Evolutionary conservation across 2,113 vertebrate genomes (phyloP).

Genomic region (Gallinago media): DNA sequence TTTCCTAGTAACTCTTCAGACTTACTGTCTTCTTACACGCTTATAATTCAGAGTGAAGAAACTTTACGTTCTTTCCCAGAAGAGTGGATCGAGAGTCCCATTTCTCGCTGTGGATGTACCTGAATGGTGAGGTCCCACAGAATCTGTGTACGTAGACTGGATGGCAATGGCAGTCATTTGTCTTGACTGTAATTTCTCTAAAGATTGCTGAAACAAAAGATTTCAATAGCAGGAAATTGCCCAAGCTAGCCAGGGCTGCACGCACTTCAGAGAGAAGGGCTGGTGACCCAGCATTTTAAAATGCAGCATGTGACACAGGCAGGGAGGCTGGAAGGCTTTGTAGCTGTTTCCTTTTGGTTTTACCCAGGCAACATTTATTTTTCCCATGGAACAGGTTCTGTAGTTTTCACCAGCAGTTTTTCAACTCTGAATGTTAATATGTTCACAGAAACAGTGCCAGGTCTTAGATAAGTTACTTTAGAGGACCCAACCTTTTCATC

Average conservation of each 20-base stretch:
- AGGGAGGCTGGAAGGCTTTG: background rate
- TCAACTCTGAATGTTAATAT: background rate
- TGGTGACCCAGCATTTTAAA: conserved; percentile 30
- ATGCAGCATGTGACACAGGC: background rate
- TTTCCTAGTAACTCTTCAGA: background rate
- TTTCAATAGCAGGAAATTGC: conserved; percentile 69
- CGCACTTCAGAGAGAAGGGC: background rate
- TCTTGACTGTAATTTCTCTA: conserved; percentile 12
- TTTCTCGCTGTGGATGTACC: background rate
- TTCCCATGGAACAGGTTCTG: background rate
- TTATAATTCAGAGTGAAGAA: background rate
- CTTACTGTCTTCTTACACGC: background rate
- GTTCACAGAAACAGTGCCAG: background rate
- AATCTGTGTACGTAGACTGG: background rate
- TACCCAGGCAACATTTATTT: background rate
- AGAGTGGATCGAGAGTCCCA: accelerated
- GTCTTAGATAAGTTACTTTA: background rate
- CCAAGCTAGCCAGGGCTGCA: background rate
- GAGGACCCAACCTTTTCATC: background rate
- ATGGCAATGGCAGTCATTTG: background rate
- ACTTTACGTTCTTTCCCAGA: background rate
- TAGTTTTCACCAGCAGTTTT: background rate
- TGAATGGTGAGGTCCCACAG: background rate
- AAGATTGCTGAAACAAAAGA: conserved; percentile 29
- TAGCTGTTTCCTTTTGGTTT: background rate